phyloP scores from a whole-genome alignment of 2,113 vertebrate genomes.

The Sorex fumeus region DNA sequence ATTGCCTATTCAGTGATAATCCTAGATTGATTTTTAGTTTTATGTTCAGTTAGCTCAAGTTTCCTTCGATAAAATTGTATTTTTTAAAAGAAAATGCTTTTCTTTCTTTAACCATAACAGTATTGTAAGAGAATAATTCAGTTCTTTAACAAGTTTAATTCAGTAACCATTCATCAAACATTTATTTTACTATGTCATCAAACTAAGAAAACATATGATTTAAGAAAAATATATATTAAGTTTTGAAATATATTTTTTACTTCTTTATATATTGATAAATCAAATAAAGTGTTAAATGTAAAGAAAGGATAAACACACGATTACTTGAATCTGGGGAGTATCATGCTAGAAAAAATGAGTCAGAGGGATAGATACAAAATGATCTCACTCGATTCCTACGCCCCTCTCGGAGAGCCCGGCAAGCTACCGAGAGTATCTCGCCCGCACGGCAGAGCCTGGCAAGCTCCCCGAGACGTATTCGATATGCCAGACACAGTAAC shows the following conservation, averaged over 20 bases:
- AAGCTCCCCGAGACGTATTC: too few species aligned
- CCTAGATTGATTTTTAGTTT: slow-evolving; percentile 45
- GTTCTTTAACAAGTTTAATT: slow-evolving; percentile 41
- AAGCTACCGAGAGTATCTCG: too few species aligned
- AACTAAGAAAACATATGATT: slow-evolving; percentile 43
- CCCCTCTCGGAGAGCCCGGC: too few species aligned
- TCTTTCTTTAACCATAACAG: neutral
- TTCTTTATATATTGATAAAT: slow-evolving; percentile 16
- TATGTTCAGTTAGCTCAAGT: slow-evolving; percentile 16
- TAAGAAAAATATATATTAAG: neutral
- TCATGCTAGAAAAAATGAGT: too few species aligned
- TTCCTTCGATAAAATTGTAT: slow-evolving; percentile 48
- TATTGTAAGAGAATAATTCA: neutral
- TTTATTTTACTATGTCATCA: slow-evolving; percentile 36
- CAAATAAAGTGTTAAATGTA: neutral
- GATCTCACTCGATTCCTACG: too few species aligned
- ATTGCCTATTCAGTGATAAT: slow-evolving; percentile 45
- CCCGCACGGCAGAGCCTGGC: too few species aligned
- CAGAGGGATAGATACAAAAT: too few species aligned
- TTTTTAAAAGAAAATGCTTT: too few species aligned
- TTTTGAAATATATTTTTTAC: neutral
- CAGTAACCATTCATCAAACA: neutral
- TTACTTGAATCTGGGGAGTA: neutral
- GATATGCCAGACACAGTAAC: too few species aligned
- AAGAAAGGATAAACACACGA: neutral